Percentiles rank a stretch among this genome's conserved stretches.
phyloP scores from a whole-genome alignment of 2,113 vertebrate genomes.

The Petaurus breviceps region DNA sequence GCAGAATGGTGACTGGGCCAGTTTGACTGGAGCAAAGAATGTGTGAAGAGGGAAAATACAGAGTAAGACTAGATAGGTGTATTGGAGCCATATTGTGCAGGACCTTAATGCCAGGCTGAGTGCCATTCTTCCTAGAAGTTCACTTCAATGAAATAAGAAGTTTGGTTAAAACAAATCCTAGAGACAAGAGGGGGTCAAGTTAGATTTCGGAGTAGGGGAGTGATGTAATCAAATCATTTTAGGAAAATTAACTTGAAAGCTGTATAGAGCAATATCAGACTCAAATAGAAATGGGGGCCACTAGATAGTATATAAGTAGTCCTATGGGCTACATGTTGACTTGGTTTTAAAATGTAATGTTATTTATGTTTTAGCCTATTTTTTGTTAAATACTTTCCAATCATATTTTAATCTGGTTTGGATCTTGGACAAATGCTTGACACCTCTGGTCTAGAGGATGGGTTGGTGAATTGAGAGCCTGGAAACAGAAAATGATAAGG shows the following conservation, averaged over 20 bases:
- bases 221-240: neutral
- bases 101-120: neutral
- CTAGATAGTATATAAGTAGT: neutral
- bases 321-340: neutral
- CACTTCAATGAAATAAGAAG: neutral
- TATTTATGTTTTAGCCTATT: neutral
- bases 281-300: neutral
- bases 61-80: neutral
- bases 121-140: neutral
- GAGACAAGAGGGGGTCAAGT: neutral
- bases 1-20: neutral
- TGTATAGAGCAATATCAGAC: neutral
- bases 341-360: neutral
- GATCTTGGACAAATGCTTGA: neutral
- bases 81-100: neutral
- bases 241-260: neutral
- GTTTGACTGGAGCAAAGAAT: neutral
- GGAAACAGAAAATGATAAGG: neutral
- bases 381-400: neutral
- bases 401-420: neutral
- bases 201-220: neutral
- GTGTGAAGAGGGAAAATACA: neutral
- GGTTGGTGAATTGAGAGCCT: neutral
- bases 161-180: neutral
- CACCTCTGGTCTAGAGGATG: neutral